phyloP scores from a whole-genome alignment of 2,113 vertebrate species.

The Osmerus eperlanus region DNA sequence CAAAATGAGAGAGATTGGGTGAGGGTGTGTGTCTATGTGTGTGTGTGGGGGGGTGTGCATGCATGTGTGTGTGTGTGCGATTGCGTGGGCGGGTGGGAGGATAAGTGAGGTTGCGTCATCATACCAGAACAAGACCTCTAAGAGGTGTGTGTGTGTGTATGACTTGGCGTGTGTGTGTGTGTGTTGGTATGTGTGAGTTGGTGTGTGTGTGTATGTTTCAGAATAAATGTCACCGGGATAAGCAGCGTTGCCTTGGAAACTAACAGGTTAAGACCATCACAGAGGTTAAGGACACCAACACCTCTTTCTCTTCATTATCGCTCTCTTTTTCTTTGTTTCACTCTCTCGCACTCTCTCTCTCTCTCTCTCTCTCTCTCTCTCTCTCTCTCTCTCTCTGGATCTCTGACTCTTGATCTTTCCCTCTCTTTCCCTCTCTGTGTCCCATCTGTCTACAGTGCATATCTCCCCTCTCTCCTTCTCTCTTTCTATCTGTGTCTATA shows the following conservation, averaged over 20 bases:
- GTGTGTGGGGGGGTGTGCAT: constrained; percentile 29
- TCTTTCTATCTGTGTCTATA: too few species aligned
- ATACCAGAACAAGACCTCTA: background rate
- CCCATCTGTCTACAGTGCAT: too few species aligned
- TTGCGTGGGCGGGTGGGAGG: background rate
- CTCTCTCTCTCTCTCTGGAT: too few species aligned
- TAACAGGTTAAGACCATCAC: constrained; percentile 38
- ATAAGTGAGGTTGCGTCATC: background rate
- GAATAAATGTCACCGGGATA: constrained; percentile 43
- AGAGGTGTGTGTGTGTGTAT: constrained; percentile 9
- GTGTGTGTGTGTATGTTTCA: background rate
- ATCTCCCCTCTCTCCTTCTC: too few species aligned
- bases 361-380: too few species aligned
- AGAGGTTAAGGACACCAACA: constrained; percentile 38
- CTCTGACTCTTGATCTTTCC: too few species aligned
- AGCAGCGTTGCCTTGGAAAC: constrained; percentile 57
- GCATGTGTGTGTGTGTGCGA: constrained; percentile 18
- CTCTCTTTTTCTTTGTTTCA: background rate
- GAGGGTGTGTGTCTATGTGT: constrained; percentile 21
- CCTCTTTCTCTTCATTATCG: background rate
- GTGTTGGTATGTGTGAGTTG: constrained; percentile 7
- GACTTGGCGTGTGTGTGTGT: too few species aligned
- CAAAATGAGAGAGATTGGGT: background rate
- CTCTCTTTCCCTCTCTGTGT: too few species aligned
- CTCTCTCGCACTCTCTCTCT: too few species aligned